Evolutionary conservation across 2,797 vertebrate species (phyloP), one percentile per base, ranked within the genome.

Genomic region (Anisognathus igniventris): DNA sequence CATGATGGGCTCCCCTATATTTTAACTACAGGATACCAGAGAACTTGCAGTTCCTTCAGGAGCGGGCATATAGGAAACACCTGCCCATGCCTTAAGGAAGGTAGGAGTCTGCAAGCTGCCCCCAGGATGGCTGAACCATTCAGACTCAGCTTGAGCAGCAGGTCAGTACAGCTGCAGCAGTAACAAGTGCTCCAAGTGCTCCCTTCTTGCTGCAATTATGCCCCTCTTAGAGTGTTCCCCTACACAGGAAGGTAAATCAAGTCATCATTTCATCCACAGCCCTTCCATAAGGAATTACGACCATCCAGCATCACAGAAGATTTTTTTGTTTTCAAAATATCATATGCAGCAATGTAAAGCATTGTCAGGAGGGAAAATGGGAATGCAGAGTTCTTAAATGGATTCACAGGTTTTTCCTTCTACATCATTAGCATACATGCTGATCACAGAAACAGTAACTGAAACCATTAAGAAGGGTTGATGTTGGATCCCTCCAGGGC

Each of bases 141-240:
- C 51, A 61, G 64, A 72, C 56, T 80, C 42, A 53, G 48, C 37
- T 18, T n/a, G 18, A 73, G 42, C 60, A 89, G 61, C 37, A 39
- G 13, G 31, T 22, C 2, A 0, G 19, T 35, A 65, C 0, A 1
- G 51, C 58, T 68, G 33, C 44, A 75, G 62, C 42, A 82, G 48
- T 35, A 84, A 0, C 6, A 60, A 57, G 9, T 10, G 6, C 25
- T 73, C 39, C 12, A 67, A 57, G 20, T 8, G 9, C 27, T 78
- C 30, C 44, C 8, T 54, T 72, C 78, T 81, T 62, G 44, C 14
- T 54, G n/a, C 20, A 30, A 3, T 60, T 45, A 57, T 37, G 25
- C 5, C 6, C 3, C 40, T 14, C 23, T 42, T 19, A 21, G 28
- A 91, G 23, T n/a, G 8, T 8, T 77, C 39, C 51, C 45, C 64